phyloP scores from a whole-genome alignment of 2,113 vertebrate species.

The Pangasianodon gigas region DNA sequence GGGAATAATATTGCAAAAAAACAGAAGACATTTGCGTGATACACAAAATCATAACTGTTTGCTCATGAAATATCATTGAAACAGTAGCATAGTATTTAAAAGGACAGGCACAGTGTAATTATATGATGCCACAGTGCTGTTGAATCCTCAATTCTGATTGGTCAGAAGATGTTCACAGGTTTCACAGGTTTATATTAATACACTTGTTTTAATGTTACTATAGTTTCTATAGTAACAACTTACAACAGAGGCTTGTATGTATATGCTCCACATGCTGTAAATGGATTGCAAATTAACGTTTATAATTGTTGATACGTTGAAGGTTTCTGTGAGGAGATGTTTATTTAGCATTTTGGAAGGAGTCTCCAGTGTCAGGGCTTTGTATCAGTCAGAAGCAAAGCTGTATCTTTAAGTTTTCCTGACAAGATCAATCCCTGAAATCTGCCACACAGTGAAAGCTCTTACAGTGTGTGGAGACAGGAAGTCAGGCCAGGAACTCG shows the following conservation, averaged over 20 bases:
- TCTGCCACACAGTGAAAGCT: not conserved
- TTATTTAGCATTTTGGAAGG: too few species aligned
- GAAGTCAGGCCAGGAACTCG: not conserved
- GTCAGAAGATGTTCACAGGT: not conserved
- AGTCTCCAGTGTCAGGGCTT: not conserved
- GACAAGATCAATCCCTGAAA: not conserved
- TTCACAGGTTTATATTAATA: too few species aligned
- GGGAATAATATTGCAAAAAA: slow-evolving; percentile 3
- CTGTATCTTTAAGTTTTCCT: not conserved
- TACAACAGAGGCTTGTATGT: not conserved
- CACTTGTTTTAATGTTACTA: not conserved
- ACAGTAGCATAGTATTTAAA: not conserved
- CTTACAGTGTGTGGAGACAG: not conserved
- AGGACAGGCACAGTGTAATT: not conserved
- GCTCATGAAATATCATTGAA: not conserved
- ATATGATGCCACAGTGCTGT: not conserved
- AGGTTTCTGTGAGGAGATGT: not conserved
- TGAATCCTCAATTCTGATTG: not conserved
- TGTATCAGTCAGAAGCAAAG: not conserved
- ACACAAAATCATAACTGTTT: not conserved
- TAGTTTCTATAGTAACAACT: not conserved
- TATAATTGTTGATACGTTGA: not conserved
- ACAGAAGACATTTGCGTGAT: not conserved
- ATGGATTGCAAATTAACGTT: not conserved
- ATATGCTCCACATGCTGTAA: not conserved